Base-by-base conservation (phyloP, 2,113 vertebrate species). In the Bos taurus region DNA sequence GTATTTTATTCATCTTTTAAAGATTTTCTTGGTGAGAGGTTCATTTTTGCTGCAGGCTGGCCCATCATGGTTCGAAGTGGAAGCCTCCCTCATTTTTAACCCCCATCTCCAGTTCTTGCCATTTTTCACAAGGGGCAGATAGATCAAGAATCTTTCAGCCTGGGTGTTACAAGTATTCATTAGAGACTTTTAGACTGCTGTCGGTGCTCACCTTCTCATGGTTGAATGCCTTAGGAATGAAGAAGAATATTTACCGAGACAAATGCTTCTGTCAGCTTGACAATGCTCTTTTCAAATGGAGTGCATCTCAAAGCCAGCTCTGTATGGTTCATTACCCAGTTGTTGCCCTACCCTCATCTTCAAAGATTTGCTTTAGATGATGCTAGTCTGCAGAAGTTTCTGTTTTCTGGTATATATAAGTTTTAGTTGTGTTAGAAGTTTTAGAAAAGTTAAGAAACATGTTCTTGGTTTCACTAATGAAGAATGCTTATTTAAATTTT, bases 251-350 rank as follows among this genome's bases (percentile, higher is more conserved):
- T 98, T 98, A 87, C 97, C 82, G 88, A 99, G 98, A 98, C 97
- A 98, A 98, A 99, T 98, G 93, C 48, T 50, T 56, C 97, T 98
- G 97, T 99, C 98, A 98, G 90, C 84, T 96, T 96, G 97, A 98
- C 97, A 98, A 89, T 67, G 94, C 95, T 98, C 98, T 98, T 98
- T 98, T 98, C 98, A 98, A 98, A 98, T 86, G 33, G 28, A 87
- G 33, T 94, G 91, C 98, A 97, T 98, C 25, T 97, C 92, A 83
- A 88, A 97, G 96, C 33, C 10, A 90, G 54, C 95, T 91, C 91
- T 98, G 81, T 91, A 98, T 33, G 97, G 98, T 98, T 98, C 89
- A 94, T 98, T 98, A 97, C 96, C 64, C 91, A 40, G 81, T 95
- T 95, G 97, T 13, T 82, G 93, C 90, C 88, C 80, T 95, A 19